Conservation (phyloP, 2,888 invertebrate genomes). For the Marasmarcha lunaedactyla region DNA sequence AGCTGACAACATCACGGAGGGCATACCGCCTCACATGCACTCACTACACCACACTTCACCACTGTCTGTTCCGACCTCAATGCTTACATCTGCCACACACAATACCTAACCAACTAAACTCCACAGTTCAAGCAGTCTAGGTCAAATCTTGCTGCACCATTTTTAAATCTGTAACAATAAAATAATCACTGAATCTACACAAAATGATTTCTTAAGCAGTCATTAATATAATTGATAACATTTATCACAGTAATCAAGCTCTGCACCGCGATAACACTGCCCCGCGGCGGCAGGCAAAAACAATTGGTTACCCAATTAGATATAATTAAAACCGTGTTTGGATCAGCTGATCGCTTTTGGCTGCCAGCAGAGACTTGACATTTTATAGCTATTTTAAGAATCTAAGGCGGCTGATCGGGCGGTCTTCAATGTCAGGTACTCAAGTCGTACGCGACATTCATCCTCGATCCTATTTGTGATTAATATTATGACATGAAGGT, state of each 20-base stretch:
- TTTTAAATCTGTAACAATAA: conserved; percentile 59
- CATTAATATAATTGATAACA: neutral
- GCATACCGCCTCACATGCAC: conserved; percentile 56
- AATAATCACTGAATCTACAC: conserved; percentile 26
- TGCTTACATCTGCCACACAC: conserved; percentile 51
- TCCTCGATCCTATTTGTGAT: neutral
- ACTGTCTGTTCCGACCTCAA: conserved; percentile 34
- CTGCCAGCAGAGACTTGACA: conserved; percentile 62
- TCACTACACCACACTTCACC: conserved; percentile 58
- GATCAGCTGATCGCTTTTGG: conserved; percentile 61
- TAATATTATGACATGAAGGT: neutral
- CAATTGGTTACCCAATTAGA: conserved; percentile 44
- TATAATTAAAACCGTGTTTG: conserved; percentile 52
- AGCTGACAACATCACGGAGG: conserved; percentile 78
- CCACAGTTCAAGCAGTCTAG: conserved; percentile 32
- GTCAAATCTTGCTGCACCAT: conserved; percentile 72
- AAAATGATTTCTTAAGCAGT: neutral
- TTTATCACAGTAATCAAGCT: conserved; percentile 1
- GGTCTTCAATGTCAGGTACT: conserved; percentile 60
- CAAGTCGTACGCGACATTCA: conserved; percentile 19
- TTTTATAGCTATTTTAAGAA: conserved; percentile 68
- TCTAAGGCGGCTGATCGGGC: conserved; percentile 57
- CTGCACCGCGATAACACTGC: conserved; percentile 25
- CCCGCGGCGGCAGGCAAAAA: conserved; percentile 1
- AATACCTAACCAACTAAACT: conserved; percentile 36